phyloP scores from a whole-genome alignment of 2,797 vertebrate genomes.

The Melopsittacus undulatus region DNA sequence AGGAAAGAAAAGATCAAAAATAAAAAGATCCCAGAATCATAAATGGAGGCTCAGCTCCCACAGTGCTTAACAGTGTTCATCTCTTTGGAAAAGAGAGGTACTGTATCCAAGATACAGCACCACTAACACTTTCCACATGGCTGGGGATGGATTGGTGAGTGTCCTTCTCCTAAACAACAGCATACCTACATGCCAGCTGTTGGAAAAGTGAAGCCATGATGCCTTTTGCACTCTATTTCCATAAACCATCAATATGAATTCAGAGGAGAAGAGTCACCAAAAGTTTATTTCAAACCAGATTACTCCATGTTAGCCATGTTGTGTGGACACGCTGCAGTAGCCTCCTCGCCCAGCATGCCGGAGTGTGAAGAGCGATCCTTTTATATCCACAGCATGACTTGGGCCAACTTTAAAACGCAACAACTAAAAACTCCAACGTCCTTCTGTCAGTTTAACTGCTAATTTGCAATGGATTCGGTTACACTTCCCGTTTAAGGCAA shows the following conservation, averaged over 20 bases:
- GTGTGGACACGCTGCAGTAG: not conserved
- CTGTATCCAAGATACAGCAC: conserved; percentile 49
- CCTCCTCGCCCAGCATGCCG: not conserved
- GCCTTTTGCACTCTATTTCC: conserved; percentile 2
- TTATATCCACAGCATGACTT: conserved; percentile 52
- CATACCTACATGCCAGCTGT: conserved; percentile 18
- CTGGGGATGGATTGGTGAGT: conserved; percentile 22
- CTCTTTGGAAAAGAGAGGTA: conserved; percentile 48
- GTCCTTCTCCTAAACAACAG: conserved; percentile 39
- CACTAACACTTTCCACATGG: conserved; percentile 31
- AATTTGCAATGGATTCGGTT: conserved; percentile 66
- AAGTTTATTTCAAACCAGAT: conserved; percentile 24
- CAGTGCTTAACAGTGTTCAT: not conserved
- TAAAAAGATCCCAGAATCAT: conserved; percentile 7
- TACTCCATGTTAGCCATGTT: not conserved
- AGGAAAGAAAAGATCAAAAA: conserved; percentile 28
- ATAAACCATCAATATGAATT: not conserved
- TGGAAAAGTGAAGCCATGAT: not conserved
- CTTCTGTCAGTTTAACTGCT: conserved; percentile 71
- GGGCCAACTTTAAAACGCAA: conserved; percentile 22
- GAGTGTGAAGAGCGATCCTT: conserved; percentile 54
- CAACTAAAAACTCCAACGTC: conserved; percentile 53
- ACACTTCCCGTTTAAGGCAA: conserved; percentile 63
- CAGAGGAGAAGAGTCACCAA: not conserved
- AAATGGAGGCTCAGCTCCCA: not conserved